These are phyloP conservation scores for Tholera decimalis DNA, from an alignment of 2,888 invertebrate genomes.

Conservation along the genomic window DNA sequence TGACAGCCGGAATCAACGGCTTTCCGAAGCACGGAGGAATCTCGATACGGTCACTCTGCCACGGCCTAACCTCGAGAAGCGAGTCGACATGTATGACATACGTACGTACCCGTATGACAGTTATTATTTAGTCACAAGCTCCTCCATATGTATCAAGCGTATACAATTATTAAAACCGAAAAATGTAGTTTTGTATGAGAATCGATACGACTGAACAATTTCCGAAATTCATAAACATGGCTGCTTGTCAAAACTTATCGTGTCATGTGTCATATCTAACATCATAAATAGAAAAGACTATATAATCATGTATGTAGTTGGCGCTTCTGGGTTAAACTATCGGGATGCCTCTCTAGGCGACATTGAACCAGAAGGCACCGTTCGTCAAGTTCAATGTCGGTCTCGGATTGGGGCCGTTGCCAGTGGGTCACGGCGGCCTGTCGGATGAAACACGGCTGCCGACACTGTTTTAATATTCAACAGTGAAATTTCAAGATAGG, in stretches of 20 bases:
- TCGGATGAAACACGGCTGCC: background rate
- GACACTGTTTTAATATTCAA: background rate
- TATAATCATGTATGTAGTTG: background rate
- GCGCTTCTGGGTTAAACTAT: background rate
- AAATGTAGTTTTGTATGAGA: background rate
- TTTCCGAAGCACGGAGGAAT: too few species aligned
- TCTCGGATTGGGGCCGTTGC: slow-evolving; percentile 20
- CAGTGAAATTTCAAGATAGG: background rate
- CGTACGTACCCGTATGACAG: too few species aligned
- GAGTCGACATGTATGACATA: too few species aligned
- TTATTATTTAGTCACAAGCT: too few species aligned
- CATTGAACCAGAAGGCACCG: slow-evolving; percentile 31
- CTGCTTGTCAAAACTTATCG: background rate
- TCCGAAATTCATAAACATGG: background rate
- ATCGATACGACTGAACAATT: background rate
- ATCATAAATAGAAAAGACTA: background rate
- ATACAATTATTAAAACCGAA: background rate
- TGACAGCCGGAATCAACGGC: too few species aligned
- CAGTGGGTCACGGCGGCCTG: slow-evolving; percentile 36
- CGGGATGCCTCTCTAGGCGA: slow-evolving; percentile 3
- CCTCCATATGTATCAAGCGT: too few species aligned
- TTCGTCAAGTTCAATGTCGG: slow-evolving; percentile 40
- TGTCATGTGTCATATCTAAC: background rate
- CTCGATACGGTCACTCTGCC: too few species aligned
- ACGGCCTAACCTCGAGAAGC: too few species aligned